Evolutionary conservation across 2,888 invertebrate species (phyloP), one percentile per base, ranked within the genome.

Genomic region (Nematopogon swammerdamellus): DNA sequence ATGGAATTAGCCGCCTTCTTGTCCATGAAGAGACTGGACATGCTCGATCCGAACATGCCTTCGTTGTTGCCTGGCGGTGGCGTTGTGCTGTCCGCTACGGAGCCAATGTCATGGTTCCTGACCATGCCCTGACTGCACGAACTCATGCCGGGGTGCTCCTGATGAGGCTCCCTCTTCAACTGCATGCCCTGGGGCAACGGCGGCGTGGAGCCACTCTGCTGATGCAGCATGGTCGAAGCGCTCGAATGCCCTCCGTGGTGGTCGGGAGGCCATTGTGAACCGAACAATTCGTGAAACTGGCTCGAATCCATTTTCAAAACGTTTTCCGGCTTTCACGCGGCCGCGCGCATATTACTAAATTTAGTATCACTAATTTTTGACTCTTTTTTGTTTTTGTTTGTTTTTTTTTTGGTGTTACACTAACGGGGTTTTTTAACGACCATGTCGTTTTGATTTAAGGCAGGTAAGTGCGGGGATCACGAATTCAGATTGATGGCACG

Each of bases 1-100:
- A 86, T 86, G 48, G 85, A 85, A 64, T 86, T 86, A 49, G 83
- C 84, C 53, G 79, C 82, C 64, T 84, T 85, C 64, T 82, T 77
- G 57, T 84, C 83, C 67, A 83, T 81, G 51, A 80, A 82, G 72
- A 79, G 73, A 25, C 72, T 73, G 18, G 73, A 67, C 52, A 80
- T 67, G 0, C 72, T 70, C 0, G 80, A 68, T 47, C 76, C 73
- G 54, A 73, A 72, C 67, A 79, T 71, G n/a, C 72, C 71, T 44
- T 76, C 76, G 52, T 70, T 69, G 57, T 65, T 67, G 14, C 75
- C 72, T 0, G 56, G 52, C 47, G 83, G 82, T 0, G 85, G 84
- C 1, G 84, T 84, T 10, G 85, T 83, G 55, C 84, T 84, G 59
- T 84, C 85, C 2, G 82, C 83, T 18, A 83, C 77, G 0, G 76